phyloP scores from a whole-genome alignment of 2,797 vertebrate species.

The Uromys caudimaculatus region DNA sequence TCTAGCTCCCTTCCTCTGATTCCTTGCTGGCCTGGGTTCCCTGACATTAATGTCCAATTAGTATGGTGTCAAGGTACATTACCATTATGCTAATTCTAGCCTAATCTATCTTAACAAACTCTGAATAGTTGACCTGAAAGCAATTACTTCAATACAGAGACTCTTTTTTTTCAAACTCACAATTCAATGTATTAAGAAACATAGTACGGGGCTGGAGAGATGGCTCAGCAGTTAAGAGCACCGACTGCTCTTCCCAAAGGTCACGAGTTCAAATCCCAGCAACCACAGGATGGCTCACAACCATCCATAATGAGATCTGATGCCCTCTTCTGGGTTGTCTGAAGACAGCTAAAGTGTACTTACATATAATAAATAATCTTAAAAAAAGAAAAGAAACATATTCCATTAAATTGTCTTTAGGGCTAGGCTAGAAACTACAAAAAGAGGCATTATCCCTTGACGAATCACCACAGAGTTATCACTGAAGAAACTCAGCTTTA shows the following conservation, averaged over 20 bases:
- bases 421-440: conserved; percentile 26
- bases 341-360: too few relatives aligned
- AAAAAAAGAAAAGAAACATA: not conserved
- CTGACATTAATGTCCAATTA: not conserved
- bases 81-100: not conserved
- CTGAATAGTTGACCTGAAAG: not conserved
- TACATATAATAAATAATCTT: too few relatives aligned
- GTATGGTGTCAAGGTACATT: conserved; percentile 4
- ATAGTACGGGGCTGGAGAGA: too few relatives aligned
- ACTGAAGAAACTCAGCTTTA: not conserved
- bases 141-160: conserved; percentile 32
- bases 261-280: too few relatives aligned
- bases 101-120: conserved; percentile 49
- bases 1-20: conserved; percentile 21
- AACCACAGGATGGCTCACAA: too few relatives aligned
- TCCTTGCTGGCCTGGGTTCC: not conserved
- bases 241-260: too few relatives aligned
- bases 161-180: conserved; percentile 18
- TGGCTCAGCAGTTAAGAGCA: too few relatives aligned
- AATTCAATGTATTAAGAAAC: conserved; percentile 49
- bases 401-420: not conserved
- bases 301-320: too few relatives aligned
- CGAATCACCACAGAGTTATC: not conserved
- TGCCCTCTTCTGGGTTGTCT: too few relatives aligned
- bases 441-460: not conserved